phyloP scores from a whole-genome alignment of 2,113 vertebrate genomes.

The Neotragus moschatus region DNA sequence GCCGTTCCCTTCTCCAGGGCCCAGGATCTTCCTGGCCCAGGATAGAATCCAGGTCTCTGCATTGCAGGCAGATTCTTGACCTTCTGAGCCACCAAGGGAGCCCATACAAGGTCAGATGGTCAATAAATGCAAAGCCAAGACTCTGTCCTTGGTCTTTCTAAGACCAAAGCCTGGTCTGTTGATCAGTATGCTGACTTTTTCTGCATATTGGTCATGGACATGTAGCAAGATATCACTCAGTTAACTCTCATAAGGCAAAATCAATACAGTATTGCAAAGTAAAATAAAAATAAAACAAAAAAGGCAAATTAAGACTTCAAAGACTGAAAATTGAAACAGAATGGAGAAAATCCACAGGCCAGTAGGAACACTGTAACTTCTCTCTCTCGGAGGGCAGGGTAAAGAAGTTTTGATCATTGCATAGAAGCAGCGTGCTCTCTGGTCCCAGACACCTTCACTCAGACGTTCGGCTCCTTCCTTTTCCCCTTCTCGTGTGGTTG shows the following conservation, averaged over 20 bases:
- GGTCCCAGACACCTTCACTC: background rate
- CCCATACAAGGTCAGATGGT: background rate
- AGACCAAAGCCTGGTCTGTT: background rate
- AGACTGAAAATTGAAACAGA: background rate
- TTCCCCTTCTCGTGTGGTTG: background rate
- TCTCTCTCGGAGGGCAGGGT: no score
- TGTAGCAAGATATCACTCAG: background rate
- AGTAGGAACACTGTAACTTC: background rate
- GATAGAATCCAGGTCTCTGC: background rate
- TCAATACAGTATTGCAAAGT: no score
- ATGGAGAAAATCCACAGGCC: background rate
- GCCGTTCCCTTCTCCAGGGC: background rate
- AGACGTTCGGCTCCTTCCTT: background rate
- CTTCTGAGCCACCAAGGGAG: background rate
- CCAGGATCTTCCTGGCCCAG: background rate
- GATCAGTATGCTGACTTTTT: background rate
- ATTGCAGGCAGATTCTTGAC: background rate
- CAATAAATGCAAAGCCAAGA: background rate
- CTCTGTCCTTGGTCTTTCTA: background rate
- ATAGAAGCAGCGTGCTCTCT: background rate
- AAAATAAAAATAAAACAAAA: background rate
- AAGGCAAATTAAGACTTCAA: background rate
- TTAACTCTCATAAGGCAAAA: background rate
- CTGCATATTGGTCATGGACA: background rate
- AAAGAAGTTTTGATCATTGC: background rate